These are phyloP conservation scores for Oncorhynchus clarkii DNA, from an alignment of 2,113 vertebrate species.

Conservation along the genomic window DNA sequence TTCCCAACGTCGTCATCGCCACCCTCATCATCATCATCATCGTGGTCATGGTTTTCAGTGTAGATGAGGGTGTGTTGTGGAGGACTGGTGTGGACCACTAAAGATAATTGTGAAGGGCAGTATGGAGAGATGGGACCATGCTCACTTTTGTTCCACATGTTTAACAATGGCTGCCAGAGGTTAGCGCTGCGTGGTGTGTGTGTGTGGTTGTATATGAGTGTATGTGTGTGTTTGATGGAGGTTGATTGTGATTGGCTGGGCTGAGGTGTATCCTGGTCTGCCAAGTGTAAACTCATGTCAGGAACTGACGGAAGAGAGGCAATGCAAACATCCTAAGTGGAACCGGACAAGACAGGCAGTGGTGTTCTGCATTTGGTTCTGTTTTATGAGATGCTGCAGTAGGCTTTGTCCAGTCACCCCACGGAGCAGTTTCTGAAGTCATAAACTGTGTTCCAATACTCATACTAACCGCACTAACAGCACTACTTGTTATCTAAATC, in stretches of 20 bases:
- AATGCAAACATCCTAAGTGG: neutral
- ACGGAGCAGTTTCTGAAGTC: neutral
- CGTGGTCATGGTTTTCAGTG: neutral
- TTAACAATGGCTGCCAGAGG: slow-evolving; percentile 19
- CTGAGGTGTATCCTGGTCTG: neutral
- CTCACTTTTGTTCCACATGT: slow-evolving; percentile 21
- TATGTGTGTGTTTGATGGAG: neutral
- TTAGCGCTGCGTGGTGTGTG: neutral
- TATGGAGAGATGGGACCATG: slow-evolving; percentile 28
- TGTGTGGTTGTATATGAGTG: slow-evolving; percentile 5
- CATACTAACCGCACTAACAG: no score
- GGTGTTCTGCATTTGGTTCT: neutral
- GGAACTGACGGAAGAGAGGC: neutral
- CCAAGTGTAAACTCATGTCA: slow-evolving; percentile 2
- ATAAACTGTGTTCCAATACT: slow-evolving; percentile 17
- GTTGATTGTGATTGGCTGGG: slow-evolving; percentile 4
- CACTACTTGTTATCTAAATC: no score
- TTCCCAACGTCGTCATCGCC: neutral
- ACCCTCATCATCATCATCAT: neutral
- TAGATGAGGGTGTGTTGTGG: neutral
- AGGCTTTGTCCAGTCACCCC: no score
- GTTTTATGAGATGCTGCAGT: no score
- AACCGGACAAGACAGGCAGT: neutral
- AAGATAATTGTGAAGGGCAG: neutral
- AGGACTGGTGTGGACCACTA: neutral